Evolutionary conservation across 2,888 invertebrate genomes (phyloP), one percentile per base, ranked within the genome.

Genomic region (Seladonia tumulorum): DNA sequence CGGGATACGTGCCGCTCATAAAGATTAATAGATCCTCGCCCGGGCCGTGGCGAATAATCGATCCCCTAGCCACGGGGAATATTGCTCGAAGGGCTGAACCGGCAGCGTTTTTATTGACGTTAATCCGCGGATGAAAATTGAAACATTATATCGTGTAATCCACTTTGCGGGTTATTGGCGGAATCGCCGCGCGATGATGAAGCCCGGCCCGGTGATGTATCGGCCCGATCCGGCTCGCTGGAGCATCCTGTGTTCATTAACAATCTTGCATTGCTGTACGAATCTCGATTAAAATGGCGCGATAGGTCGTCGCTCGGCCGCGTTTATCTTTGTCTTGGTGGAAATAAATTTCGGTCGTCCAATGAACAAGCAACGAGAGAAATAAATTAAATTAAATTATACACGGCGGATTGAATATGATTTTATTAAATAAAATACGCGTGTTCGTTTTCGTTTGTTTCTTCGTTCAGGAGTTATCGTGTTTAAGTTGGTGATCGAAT

Each of bases 1-100:
- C 81, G 89, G 89, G 79, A 81, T 90, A 91, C 92, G 93, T 90
- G 91, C 87, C 90, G 86, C 89, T 92, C 92, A 93, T 93, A 90
- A 92, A 92, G 92, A 93, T 93, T 92, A 92, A 92, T 93, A 91
- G 87, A 89, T 90, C 89, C 74, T 29, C 73, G 75, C 63, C 85
- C n/a, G 42, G 75, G 49, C 85, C 39, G 68, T 53, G n/a, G 22
- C 68, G 83, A 89, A 85, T 90, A 87, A 90, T 89, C 86, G 86
- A 75, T 76, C 66, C 76, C 57, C 72, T 79, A 47, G 76, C 68
- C 70, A 76, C 35, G 76, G 73, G 66, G 70, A 25, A 78, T 78
- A 78, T 78, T 78, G 77, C 75, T 10, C 18, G 47, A n/a, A 39
- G 25, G 63, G 35, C 47, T 47, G 73, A 49, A 73, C 47, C 39